Evolutionary conservation across 2,797 vertebrate genomes (phyloP).

Genomic region (Rhadinocentrus ornatus): DNA sequence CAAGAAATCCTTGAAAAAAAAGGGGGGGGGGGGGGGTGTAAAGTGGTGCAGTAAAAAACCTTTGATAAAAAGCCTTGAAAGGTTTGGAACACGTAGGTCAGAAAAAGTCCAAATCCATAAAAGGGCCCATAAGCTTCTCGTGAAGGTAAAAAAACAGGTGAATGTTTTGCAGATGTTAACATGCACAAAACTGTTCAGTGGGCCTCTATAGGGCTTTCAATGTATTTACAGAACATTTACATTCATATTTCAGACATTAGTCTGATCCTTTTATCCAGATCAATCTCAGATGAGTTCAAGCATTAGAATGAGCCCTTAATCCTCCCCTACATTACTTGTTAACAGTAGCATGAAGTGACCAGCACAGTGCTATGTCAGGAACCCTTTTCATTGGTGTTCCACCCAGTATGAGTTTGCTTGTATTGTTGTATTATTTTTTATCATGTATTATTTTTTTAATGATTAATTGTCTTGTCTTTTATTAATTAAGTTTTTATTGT

Average conservation of each 20-base stretch:
- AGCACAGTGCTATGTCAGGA: neutral
- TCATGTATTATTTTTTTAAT: too few species aligned
- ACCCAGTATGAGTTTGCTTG: too few species aligned
- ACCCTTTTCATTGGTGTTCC: too few species aligned
- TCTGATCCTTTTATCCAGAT: constrained; percentile 72
- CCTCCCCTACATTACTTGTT: constrained; percentile 53
- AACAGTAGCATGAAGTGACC: constrained; percentile 40
- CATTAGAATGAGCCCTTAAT: constrained; percentile 54
- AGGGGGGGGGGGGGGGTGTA: too few species aligned
- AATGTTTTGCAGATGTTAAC: constrained; percentile 62
- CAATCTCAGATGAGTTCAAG: constrained; percentile 52
- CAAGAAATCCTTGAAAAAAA: constrained; percentile 40
- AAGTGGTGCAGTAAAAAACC: constrained; percentile 51
- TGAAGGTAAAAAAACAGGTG: constrained; percentile 50
- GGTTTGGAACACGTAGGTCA: constrained; percentile 32
- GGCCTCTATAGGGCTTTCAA: constrained; percentile 48
- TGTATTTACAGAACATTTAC: constrained; percentile 71
- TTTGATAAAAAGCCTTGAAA: constrained; percentile 38
- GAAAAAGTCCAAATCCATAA: constrained; percentile 36
- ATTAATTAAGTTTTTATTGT: too few species aligned
- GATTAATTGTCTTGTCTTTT: too few species aligned
- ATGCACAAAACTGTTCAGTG: constrained; percentile 47
- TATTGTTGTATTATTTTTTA: too few species aligned
- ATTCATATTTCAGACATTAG: constrained; percentile 63
- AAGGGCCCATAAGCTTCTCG: constrained; percentile 18